phyloP scores from a whole-genome alignment of 2,888 invertebrate species.

The Eristalinus sepulchralis region DNA sequence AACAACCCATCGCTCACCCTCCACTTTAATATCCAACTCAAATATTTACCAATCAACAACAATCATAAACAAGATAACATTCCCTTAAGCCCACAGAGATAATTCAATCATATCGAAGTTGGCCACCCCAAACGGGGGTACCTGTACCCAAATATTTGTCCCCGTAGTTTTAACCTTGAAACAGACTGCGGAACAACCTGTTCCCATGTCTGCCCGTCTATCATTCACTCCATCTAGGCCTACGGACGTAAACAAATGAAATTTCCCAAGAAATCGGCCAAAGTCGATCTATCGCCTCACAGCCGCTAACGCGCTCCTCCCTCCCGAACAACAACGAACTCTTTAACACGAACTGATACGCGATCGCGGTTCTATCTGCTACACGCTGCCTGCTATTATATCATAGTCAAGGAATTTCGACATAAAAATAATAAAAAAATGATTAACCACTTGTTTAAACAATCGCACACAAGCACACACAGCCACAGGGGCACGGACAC shows the following conservation, averaged over 20 bases:
- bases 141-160: not conserved
- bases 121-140: not conserved
- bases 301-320: not conserved
- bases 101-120: not conserved
- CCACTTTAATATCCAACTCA: not conserved
- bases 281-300: not conserved
- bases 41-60: not conserved
- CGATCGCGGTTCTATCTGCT: not conserved
- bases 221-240: not conserved
- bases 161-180: not conserved
- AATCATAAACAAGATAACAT: not conserved
- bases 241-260: not conserved
- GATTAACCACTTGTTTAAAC: not conserved
- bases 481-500: not conserved
- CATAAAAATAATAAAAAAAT: not conserved
- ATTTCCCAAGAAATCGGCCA: not conserved
- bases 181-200: not conserved
- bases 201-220: not conserved
- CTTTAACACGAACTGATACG: conserved; percentile 1
- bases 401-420: not conserved
- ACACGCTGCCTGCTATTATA: not conserved
- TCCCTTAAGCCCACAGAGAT: not conserved
- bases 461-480: not conserved
- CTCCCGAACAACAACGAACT: not conserved
- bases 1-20: no score